A percentile compares a stretch with the other conserved stretches of the same genome.
Evolutionary conservation across 2,797 vertebrate genomes (phyloP).

Genomic region (Phrynocephalus guinanensis): DNA sequence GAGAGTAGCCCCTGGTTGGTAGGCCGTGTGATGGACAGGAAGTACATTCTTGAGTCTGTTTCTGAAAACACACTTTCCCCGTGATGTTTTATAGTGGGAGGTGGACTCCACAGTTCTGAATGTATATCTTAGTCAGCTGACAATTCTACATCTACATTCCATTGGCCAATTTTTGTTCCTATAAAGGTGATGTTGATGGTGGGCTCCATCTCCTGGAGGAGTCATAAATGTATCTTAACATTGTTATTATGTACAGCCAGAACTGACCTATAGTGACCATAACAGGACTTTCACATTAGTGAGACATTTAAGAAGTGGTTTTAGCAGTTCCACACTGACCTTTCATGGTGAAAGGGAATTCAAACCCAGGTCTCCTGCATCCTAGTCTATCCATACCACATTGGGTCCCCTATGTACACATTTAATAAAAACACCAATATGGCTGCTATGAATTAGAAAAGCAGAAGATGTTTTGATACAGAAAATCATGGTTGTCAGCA

Average conservation of each 20-base stretch:
- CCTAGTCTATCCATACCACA: too few relatives aligned
- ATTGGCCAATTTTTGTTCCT: neutral
- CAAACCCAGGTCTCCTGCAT: too few relatives aligned
- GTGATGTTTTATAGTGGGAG: neutral
- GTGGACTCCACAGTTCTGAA: neutral
- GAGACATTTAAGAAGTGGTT: too few relatives aligned
- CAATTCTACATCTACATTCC: neutral
- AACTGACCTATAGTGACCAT: too few relatives aligned
- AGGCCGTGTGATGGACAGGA: neutral
- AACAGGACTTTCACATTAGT: too few relatives aligned
- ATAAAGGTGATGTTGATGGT: neutral
- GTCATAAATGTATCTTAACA: neutral
- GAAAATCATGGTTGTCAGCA: neutral
- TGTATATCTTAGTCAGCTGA: neutral
- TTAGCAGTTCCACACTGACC: too few relatives aligned
- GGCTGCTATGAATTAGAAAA: slow-evolving; percentile 33
- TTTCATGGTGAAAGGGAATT: too few relatives aligned
- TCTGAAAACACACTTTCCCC: neutral
- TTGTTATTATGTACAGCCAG: neutral
- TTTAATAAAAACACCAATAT: neutral
- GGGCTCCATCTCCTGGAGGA: neutral
- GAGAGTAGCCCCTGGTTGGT: neutral
- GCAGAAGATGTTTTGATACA: neutral
- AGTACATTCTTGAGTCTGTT: neutral
- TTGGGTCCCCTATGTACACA: neutral